Conservation (phyloP, 2,888 invertebrate genomes). For the Himalopsyche tibetana region DNA sequence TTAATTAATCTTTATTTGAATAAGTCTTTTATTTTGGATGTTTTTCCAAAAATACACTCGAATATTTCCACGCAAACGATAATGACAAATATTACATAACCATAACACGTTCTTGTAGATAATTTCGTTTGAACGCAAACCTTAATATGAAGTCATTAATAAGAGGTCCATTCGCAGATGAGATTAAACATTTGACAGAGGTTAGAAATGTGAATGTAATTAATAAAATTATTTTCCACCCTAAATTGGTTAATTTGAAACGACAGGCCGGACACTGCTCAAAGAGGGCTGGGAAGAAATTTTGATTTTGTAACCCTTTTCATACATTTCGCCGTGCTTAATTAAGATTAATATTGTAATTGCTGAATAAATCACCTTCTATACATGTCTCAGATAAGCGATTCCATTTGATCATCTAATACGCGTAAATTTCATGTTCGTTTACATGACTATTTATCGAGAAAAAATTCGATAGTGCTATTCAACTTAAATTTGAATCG, state of each 20-base stretch:
- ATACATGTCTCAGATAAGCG: too few relatives aligned
- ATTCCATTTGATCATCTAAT: too few relatives aligned
- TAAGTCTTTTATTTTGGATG: background rate
- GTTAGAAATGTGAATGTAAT: conserved; percentile 20
- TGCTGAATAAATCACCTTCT: background rate
- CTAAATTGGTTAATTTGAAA: conserved; percentile 17
- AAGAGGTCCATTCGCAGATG: conserved; percentile 7
- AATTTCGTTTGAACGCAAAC: background rate
- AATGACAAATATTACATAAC: background rate
- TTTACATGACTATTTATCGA: too few relatives aligned
- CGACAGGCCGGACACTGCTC: conserved; percentile 24
- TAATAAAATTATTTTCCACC: conserved; percentile 24
- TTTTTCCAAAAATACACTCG: background rate
- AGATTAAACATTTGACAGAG: conserved; percentile 18
- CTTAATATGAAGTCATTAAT: background rate
- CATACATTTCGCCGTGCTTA: background rate
- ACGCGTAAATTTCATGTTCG: too few relatives aligned
- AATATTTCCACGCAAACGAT: background rate
- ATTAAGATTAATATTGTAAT: conserved; percentile 32
- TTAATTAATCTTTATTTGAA: background rate
- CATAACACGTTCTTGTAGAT: background rate
- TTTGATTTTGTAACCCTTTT: conserved; percentile 31
- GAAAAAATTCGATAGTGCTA: too few relatives aligned
- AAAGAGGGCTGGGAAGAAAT: background rate
- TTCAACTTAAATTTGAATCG: too few relatives aligned